These are phyloP conservation scores for Anagyrus pseudococci DNA, from an alignment of 2,888 invertebrate species.

Conservation along the genomic window DNA sequence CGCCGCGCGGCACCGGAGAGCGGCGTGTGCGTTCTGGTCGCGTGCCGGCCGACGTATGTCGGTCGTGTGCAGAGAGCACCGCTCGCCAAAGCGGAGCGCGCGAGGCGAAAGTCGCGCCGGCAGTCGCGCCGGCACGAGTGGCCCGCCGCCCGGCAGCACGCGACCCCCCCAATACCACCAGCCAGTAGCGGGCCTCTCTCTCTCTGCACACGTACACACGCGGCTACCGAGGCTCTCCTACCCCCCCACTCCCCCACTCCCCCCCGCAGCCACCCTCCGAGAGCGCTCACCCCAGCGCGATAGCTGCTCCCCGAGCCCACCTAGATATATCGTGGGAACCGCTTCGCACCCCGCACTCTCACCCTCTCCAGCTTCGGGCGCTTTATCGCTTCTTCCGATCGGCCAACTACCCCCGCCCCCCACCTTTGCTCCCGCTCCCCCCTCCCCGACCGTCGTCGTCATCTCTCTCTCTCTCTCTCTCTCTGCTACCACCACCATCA, in stretches of 20 bases:
- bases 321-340: conserved; percentile 33
- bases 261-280: not conserved
- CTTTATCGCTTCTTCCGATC: conserved; percentile 7
- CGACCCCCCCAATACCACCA: conserved; percentile 23
- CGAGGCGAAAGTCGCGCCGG: not conserved
- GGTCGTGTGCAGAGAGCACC: conserved; percentile 63
- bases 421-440: no score
- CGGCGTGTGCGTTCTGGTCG: conserved; percentile 59
- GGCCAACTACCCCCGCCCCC: no score
- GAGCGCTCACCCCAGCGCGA: not conserved
- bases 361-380: conserved; percentile 21
- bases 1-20: conserved; percentile 1
- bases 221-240: no score
- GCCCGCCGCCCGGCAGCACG: conserved; percentile 25
- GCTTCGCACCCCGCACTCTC: conserved; percentile 30
- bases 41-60: conserved; percentile 63
- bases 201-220: no score
- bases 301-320: not conserved
- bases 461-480: no score
- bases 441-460: no score
- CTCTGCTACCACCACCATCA: no score
- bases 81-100: no score
- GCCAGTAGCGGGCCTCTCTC: no score
- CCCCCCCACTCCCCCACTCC: not conserved
- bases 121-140: not conserved